Base-by-base conservation (phyloP, 1,140 invertebrate species). In the Aphidius gifuensis region DNA sequence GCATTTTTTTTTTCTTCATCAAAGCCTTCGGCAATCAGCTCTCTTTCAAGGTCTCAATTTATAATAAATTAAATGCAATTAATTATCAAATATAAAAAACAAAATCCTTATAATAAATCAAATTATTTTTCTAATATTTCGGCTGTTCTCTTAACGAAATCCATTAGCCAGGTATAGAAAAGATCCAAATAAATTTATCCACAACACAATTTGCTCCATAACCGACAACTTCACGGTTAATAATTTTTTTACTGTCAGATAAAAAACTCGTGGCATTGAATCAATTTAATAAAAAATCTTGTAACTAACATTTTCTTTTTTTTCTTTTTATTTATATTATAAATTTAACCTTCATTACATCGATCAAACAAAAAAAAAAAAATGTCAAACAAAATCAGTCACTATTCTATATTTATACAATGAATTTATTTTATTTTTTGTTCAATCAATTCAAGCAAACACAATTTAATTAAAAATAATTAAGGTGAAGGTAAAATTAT, bases 161-260 rank as follows among this genome's bases (percentile, higher is more conserved):
- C 87, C 74, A 63, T 90, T 83, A n/a, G 86, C 85, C 43, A 88
- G 87, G 69, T 83, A 84, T 6, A 88, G 88, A 64, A 76, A 82
- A 73, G 64, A 69, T 90, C 88, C n/a, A 81, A 68, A 71, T 90
- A 90, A 45, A 38, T 74, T 5, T 82, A 75, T 42, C 70, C 16
- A 16, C 16, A 16, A 0, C 51, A 38, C 86, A 86, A 74, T 86
- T 87, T 42, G 81, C 67, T n/a, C 88, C 87, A 75, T 69, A 84
- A 9, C 87, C 87, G 58, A 90, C 87, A 38, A 88, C 82, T 72
- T 90, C 88, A 58, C 88, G 76, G 51, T 84, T 85, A 57, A 88
- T 88, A 21, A 68, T 62, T 58, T 59, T n/a, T 0, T 32, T 45
- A 8, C 64, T n/a, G 32, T 46, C n/a, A n/a, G 32, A 59, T 58